Evolutionary conservation across 35 echinoderm and acorn worm species (phyloP).

Genomic region (Holothuria glaberrima): DNA sequence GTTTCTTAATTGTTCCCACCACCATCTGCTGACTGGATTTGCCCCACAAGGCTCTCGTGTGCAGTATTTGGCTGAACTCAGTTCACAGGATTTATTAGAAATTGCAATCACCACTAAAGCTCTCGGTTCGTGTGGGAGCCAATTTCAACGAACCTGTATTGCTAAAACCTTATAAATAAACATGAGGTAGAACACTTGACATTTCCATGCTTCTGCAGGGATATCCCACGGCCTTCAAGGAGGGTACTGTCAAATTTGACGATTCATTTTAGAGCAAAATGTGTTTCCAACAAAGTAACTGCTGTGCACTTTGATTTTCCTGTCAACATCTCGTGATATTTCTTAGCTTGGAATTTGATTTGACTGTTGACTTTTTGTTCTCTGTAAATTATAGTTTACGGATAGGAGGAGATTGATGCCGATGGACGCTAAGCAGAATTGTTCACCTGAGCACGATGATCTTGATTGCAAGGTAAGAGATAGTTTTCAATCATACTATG

Average conservation of each 20-base stretch:
- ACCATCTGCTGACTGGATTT: constrained; percentile 23
- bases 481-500: no score
- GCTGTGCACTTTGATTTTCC: no score
- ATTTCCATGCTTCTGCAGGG: constrained; percentile 19
- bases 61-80: neutral
- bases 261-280: constrained; percentile 45
- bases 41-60: constrained; percentile 36
- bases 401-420: no score
- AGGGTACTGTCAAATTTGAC: constrained; percentile 25
- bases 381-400: no score
- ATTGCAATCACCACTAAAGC: constrained; percentile 27
- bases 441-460: no score
- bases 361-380: no score
- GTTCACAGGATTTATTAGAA: constrained; percentile 27
- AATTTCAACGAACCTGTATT: no score
- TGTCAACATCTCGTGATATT: no score
- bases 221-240: constrained; percentile 36
- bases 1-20: constrained; percentile 31
- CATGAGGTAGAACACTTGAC: constrained; percentile 34
- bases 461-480: no score
- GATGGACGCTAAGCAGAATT: no score
- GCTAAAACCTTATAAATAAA: constrained; percentile 23
- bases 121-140: neutral
- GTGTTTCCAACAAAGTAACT: neutral
- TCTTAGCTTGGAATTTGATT: no score